Conservation (phyloP, 1,140 invertebrate species). For the Bombus breviceps region DNA sequence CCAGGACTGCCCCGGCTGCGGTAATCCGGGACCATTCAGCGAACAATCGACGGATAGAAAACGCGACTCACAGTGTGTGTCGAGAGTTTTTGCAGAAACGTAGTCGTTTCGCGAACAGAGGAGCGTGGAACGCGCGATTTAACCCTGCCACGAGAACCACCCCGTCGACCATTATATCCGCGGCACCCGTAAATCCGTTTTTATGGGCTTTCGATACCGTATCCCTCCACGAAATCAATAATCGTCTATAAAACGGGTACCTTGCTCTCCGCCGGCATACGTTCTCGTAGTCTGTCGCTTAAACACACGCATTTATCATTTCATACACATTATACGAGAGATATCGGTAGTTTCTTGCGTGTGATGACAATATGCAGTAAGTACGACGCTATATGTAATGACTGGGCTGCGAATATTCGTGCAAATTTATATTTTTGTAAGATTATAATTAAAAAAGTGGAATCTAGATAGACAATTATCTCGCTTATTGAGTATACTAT, state of each 20-base stretch:
- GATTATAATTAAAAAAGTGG: background rate
- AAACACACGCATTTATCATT: conserved; percentile 54
- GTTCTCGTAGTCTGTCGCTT: conserved; percentile 38
- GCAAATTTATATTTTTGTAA: background rate
- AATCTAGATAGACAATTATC: background rate
- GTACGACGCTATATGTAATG: background rate
- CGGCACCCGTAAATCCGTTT: conserved; percentile 41
- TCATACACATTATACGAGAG: conserved; percentile 23
- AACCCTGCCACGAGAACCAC: conserved; percentile 5
- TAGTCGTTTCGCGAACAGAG: conserved; percentile 13
- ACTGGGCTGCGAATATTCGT: background rate
- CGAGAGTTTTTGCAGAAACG: background rate
- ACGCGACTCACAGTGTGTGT: background rate
- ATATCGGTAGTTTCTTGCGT: background rate
- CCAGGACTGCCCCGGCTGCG: background rate
- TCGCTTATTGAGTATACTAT: background rate
- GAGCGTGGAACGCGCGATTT: conserved; percentile 23
- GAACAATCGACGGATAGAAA: background rate
- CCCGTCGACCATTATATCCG: conserved; percentile 8
- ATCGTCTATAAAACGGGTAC: conserved; percentile 53
- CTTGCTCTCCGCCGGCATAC: conserved; percentile 41
- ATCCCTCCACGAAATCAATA: conserved; percentile 33
- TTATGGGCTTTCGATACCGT: conserved; percentile 45
- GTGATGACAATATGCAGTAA: background rate
- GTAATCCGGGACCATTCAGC: background rate